Evolutionary conservation across 2,888 invertebrate genomes (phyloP).

Genomic region (Chironomus tentans): DNA sequence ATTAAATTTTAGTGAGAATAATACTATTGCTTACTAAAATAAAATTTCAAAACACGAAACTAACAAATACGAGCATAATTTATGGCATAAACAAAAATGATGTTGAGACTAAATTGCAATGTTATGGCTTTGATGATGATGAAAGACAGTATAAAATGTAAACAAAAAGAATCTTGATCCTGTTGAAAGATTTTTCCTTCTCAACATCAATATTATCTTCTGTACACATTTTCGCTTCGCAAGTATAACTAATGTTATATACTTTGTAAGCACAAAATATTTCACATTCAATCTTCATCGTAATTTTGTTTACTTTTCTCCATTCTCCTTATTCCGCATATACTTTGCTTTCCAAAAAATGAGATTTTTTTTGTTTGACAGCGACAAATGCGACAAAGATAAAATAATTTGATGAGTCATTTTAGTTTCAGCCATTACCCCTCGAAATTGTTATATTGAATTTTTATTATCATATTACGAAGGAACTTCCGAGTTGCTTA

Average conservation of each 20-base stretch:
- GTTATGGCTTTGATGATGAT: not conserved
- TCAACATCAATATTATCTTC: not conserved
- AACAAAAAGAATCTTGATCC: not conserved
- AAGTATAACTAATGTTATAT: not conserved
- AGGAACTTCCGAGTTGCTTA: too few relatives aligned
- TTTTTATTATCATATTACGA: too few relatives aligned
- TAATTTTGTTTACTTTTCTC: not conserved
- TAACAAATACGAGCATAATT: too few relatives aligned
- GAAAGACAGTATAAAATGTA: not conserved
- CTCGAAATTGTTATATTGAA: not conserved
- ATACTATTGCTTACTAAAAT: too few relatives aligned
- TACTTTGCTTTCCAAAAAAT: too few relatives aligned
- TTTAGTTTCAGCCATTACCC: not conserved
- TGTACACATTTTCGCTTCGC: not conserved
- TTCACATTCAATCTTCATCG: not conserved
- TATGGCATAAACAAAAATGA: too few relatives aligned
- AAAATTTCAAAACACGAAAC: too few relatives aligned
- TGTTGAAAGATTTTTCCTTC: too few relatives aligned
- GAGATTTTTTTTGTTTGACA: not conserved
- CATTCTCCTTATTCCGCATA: not conserved
- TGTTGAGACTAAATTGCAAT: not conserved
- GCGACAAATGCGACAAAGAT: conserved; percentile 1
- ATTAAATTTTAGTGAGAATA: too few relatives aligned
- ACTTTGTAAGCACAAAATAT: not conserved
- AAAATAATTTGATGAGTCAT: conserved; percentile 20